Conservation (phyloP, 35 echinoderm and acorn worm species). For the Eucidaris tribuloides region DNA sequence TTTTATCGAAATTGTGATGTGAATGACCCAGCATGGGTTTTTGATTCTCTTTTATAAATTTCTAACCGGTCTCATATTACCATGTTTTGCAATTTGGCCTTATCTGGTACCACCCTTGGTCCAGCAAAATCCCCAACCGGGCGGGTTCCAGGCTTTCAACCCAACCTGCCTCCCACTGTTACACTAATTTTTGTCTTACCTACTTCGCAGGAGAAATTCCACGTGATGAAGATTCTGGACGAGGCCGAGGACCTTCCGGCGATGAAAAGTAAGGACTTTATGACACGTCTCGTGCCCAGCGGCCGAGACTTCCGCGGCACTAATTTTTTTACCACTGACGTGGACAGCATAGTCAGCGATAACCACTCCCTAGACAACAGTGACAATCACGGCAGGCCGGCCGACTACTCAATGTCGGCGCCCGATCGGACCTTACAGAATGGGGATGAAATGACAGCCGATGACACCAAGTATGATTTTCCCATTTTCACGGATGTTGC, state of each 20-base stretch:
- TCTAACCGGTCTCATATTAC: no score
- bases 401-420: neutral
- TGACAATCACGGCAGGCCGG: neutral
- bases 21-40: no score
- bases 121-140: no score
- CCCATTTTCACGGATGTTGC: no score
- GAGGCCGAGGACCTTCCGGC: constrained; percentile 48
- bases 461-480: constrained; percentile 13
- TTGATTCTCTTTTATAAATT: no score
- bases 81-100: no score
- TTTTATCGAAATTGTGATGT: no score
- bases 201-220: constrained; percentile 54
- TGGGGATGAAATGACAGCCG: neutral
- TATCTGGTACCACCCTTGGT: no score
- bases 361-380: neutral
- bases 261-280: constrained; percentile 65
- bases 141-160: no score
- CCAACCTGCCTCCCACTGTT: no score
- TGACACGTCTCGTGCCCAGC: neutral
- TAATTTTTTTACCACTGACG: neutral
- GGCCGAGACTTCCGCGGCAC: neutral
- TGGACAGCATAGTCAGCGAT: neutral
- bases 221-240: constrained; percentile 69
- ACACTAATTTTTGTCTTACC: neutral
- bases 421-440: neutral